phyloP scores from a whole-genome alignment of 64 coral and sea anemone species.

The Orbicella faveolata region DNA sequence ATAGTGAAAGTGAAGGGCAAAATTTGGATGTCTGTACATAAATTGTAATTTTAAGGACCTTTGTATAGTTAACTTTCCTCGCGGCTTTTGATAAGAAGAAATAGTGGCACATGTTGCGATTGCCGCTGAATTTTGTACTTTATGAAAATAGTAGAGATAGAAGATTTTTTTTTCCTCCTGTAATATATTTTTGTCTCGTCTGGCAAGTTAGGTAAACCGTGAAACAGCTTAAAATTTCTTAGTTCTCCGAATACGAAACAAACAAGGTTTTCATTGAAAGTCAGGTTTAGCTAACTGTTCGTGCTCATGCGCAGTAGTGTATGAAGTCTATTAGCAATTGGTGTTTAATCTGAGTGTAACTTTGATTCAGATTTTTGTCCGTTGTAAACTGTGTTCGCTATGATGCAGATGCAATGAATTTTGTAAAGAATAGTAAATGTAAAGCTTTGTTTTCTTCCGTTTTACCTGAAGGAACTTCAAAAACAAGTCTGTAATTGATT shows the following conservation, averaged over 20 bases:
- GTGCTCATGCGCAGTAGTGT: too few relatives aligned
- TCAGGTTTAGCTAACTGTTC: too few relatives aligned
- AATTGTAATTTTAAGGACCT: slow-evolving; percentile 7
- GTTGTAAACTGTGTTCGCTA: too few relatives aligned
- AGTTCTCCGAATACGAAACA: not conserved
- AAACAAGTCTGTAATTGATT: too few relatives aligned
- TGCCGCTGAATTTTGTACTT: slow-evolving; percentile 4
- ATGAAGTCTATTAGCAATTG: too few relatives aligned
- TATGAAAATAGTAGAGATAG: not conserved
- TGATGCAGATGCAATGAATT: too few relatives aligned
- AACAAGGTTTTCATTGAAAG: not conserved
- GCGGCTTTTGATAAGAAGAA: slow-evolving; percentile 3
- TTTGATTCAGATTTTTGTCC: too few relatives aligned
- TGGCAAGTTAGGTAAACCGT: not conserved
- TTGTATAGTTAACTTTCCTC: slow-evolving; percentile 23
- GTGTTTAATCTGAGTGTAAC: too few relatives aligned
- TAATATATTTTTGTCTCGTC: slow-evolving; percentile 17
- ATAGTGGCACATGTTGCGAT: not conserved
- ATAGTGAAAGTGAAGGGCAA: not conserved
- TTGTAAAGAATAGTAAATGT: too few relatives aligned
- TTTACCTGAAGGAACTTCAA: too few relatives aligned
- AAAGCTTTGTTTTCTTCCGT: too few relatives aligned
- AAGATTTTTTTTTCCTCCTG: not conserved
- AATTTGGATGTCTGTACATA: slow-evolving; percentile 41
- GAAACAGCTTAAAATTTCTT: not conserved